Conservation (phyloP, 2,888 invertebrate genomes). For the Xylota sylvarum region DNA sequence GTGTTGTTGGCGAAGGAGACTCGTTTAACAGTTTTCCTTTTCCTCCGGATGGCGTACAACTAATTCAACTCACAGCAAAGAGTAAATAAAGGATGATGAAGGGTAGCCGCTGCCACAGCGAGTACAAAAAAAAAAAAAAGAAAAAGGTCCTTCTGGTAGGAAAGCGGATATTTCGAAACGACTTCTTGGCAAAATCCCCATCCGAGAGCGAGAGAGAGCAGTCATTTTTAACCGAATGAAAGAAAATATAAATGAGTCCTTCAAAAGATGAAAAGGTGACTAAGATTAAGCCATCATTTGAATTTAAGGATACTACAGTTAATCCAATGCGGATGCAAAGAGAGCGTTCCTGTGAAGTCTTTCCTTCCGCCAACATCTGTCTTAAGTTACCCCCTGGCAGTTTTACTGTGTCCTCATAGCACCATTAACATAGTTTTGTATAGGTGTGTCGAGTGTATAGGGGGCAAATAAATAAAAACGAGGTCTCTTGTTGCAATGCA, state of each 20-base stretch:
- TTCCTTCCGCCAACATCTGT: slow-evolving; percentile 34
- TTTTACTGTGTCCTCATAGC: slow-evolving; percentile 15
- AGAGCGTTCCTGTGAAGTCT: neutral
- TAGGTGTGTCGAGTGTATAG: neutral
- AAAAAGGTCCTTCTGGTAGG: neutral
- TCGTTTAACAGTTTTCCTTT: slow-evolving; percentile 5
- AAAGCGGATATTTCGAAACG: slow-evolving; percentile 35
- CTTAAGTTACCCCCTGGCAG: slow-evolving; percentile 6
- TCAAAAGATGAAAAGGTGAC: slow-evolving; percentile 45
- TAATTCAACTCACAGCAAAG: slow-evolving; percentile 12
- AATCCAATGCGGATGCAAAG: slow-evolving; percentile 43
- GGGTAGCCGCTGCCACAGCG: neutral
- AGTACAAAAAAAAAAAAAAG: neutral
- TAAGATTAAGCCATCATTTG: slow-evolving; percentile 56
- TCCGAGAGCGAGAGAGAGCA: neutral
- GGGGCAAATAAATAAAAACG: slow-evolving; percentile 58
- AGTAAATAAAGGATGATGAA: slow-evolving; percentile 37
- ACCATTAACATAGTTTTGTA: slow-evolving; percentile 5
- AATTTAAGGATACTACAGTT: slow-evolving; percentile 24
- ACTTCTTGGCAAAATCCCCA: neutral
- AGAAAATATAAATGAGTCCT: slow-evolving; percentile 25
- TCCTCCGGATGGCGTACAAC: slow-evolving; percentile 15
- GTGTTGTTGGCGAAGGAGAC: neutral
- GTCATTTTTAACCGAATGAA: slow-evolving; percentile 13
- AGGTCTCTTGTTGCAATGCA: slow-evolving; percentile 26